phyloP scores from a whole-genome alignment of 2,797 vertebrate genomes.

The Gymnothorax javanicus region DNA sequence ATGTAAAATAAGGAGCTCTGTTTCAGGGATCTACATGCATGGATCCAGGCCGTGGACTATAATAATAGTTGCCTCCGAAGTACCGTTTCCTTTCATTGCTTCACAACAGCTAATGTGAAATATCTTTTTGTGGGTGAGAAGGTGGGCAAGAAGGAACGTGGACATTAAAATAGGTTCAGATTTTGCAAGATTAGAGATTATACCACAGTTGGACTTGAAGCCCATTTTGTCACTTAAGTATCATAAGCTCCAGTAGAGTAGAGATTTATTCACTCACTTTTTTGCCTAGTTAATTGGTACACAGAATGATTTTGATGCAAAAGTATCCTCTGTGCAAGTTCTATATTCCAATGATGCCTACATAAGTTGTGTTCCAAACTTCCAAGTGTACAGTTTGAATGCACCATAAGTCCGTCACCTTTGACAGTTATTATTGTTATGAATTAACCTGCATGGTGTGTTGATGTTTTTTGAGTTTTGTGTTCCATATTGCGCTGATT shows the following conservation, averaged over 20 bases:
- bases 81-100: not conserved
- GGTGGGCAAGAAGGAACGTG: not conserved
- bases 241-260: not conserved
- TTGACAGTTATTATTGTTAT: not conserved
- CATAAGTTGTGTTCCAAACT: no score
- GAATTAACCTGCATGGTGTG: not conserved
- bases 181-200: slow-evolving; percentile 12
- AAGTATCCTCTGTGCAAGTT: not conserved
- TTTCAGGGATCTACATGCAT: not conserved
- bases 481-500: no score
- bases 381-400: no score
- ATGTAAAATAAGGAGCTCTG: not conserved
- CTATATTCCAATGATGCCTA: not conserved
- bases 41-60: not conserved
- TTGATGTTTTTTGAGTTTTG: no score
- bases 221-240: slow-evolving; percentile 11
- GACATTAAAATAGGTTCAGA: not conserved
- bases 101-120: not conserved
- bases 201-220: not conserved
- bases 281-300: not conserved
- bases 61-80: not conserved
- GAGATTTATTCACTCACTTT: not conserved
- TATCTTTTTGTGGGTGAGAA: not conserved
- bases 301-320: not conserved
- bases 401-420: no score